Evolutionary conservation across 2,113 vertebrate genomes (phyloP).

Genomic region (Oceanites oceanicus): DNA sequence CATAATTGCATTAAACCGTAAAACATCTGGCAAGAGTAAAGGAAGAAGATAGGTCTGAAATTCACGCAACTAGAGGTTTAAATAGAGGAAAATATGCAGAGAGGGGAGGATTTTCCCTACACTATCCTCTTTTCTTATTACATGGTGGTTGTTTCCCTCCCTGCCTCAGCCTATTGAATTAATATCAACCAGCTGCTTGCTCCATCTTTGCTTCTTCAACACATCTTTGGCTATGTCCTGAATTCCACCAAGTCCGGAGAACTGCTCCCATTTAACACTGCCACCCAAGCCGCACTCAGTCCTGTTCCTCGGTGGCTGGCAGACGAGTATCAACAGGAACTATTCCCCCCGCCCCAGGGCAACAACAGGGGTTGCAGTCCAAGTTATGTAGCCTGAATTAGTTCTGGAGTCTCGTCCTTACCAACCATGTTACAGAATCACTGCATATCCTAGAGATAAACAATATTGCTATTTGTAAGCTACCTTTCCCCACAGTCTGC

Average conservation of each 20-base stretch:
- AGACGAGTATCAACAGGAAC: background rate
- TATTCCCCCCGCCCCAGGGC: background rate
- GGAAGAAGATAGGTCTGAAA: background rate
- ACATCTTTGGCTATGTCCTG: fast-evolving
- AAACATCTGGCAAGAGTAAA: background rate
- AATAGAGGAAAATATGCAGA: background rate
- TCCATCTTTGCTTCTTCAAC: background rate
- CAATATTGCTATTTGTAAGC: background rate
- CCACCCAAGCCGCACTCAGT: background rate
- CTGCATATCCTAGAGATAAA: background rate
- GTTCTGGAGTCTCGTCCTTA: background rate
- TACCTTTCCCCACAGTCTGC: background rate
- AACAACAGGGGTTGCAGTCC: background rate
- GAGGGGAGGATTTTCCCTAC: background rate
- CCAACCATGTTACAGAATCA: background rate
- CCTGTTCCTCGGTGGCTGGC: background rate
- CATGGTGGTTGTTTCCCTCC: too few species aligned
- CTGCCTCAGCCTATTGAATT: background rate
- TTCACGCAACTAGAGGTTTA: background rate
- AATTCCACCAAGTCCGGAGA: background rate
- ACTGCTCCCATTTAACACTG: background rate
- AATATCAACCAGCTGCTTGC: background rate
- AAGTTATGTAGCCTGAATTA: fast-evolving
- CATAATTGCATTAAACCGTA: background rate
- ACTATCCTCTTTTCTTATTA: background rate